Conservation (phyloP, 2,113 vertebrate genomes). For the Phyllostomus discolor region DNA sequence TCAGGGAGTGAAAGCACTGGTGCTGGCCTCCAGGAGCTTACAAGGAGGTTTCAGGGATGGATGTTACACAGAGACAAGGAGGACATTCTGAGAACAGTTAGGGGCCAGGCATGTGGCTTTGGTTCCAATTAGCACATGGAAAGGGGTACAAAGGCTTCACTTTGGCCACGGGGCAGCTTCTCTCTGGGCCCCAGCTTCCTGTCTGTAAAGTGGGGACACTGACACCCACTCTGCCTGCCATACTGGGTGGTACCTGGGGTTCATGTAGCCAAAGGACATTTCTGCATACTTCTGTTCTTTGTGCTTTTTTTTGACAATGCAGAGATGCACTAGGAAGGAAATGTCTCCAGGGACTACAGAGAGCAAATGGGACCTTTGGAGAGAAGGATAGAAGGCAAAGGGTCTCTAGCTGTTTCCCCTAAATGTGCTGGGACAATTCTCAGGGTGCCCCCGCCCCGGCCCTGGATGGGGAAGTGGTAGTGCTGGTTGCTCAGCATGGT, state of each 20-base stretch:
- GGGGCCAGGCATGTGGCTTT: not conserved
- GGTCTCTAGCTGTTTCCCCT: not conserved
- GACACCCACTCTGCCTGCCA: not conserved
- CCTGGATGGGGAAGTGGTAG: no score
- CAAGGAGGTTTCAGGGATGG: no score
- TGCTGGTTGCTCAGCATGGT: not conserved
- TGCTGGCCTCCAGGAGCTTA: not conserved
- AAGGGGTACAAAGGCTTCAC: not conserved
- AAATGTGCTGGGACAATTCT: not conserved
- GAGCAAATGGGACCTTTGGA: not conserved
- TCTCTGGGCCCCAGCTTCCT: not conserved
- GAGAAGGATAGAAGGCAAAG: not conserved
- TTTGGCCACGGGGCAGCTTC: rapidly evolving
- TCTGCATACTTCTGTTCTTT: not conserved
- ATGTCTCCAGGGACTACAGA: no score
- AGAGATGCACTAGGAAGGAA: not conserved
- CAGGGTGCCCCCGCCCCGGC: rapidly evolving
- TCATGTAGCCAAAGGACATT: not conserved
- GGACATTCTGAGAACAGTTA: not conserved
- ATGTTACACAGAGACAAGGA: not conserved
- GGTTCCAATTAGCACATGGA: not conserved
- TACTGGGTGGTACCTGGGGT: not conserved
- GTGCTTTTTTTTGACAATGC: not conserved
- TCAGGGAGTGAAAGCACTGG: not conserved
- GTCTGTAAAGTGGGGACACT: not conserved